These are phyloP conservation scores for Morbakka virulenta DNA, from an alignment of 30 jellyfish, hydroid and myxozoan species.

Conservation along the genomic window DNA sequence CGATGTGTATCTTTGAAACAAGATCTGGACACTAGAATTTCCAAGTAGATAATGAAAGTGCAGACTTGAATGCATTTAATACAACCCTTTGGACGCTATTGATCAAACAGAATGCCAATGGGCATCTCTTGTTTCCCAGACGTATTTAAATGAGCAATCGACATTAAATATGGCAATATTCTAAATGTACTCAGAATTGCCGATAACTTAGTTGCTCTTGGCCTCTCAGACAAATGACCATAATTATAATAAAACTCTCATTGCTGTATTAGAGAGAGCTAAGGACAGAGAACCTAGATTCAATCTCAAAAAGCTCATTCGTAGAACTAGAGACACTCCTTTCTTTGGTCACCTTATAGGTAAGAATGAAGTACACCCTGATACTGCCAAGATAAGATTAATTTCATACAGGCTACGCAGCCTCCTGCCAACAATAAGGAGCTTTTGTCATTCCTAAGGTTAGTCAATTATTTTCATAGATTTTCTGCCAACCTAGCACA, in stretches of 20 bases:
- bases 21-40: no score
- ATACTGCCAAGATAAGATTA: no score
- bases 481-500: constrained; percentile 20
- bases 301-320: constrained; percentile 15
- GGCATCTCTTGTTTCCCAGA: no score
- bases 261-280: constrained; percentile 1
- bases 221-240: constrained; percentile 14
- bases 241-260: constrained; percentile 1
- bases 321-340: constrained; percentile 4
- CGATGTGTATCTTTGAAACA: no score
- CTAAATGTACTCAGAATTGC: constrained; percentile 35
- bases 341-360: constrained; percentile 26
- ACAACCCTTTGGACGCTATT: no score
- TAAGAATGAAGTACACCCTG: constrained; percentile 23
- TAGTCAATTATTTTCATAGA: constrained; percentile 6
- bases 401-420: not conserved
- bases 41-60: no score
- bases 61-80: no score
- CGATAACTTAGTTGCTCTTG: constrained; percentile 22
- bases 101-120: no score
- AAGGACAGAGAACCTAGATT: not conserved
- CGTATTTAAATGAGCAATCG: no score
- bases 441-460: constrained; percentile 16
- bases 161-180: not conserved
- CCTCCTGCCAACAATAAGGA: constrained; percentile 18